Evolutionary conservation across 2,797 vertebrate species (phyloP).

Genomic region (Lutjanus campechanus): DNA sequence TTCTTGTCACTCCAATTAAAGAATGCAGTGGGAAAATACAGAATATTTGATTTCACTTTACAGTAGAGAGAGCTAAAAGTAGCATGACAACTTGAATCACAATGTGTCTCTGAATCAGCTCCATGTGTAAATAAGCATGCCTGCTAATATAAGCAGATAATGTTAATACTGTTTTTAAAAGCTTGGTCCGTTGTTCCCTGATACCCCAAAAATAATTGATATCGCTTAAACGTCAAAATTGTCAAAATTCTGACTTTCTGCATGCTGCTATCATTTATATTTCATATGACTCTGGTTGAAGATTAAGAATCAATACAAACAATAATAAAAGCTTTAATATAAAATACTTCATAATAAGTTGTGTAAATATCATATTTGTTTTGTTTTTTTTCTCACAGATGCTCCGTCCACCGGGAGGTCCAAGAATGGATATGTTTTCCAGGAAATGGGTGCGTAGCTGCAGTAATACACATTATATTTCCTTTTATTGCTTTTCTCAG

Average conservation of each 20-base stretch:
- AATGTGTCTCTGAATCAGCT: neutral
- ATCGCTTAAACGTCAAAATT: neutral
- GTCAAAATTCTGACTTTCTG: neutral
- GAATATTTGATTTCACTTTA: too few species aligned
- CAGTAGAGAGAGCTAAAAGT: neutral
- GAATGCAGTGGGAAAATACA: too few species aligned
- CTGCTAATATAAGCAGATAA: neutral
- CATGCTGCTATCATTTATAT: neutral
- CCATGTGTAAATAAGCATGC: neutral
- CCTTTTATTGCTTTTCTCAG: conserved; percentile 20
- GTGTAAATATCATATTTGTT: conserved; percentile 31
- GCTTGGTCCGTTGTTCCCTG: neutral
- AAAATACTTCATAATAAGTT: conserved; percentile 1
- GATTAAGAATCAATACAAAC: conserved; percentile 18
- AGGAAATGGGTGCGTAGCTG: conserved; percentile 88
- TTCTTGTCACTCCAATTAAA: neutral
- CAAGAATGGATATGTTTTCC: conserved; percentile 91
- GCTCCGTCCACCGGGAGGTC: conserved; percentile 85
- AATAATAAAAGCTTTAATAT: conserved; percentile 14
- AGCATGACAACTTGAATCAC: neutral
- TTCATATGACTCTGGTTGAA: neutral
- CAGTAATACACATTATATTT: conserved; percentile 10
- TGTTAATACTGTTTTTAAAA: neutral
- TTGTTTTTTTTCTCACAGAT: conserved; percentile 78
- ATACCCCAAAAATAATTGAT: neutral